Conservation (phyloP, 2,888 invertebrate genomes). For the Agriopis leucophaearia region DNA sequence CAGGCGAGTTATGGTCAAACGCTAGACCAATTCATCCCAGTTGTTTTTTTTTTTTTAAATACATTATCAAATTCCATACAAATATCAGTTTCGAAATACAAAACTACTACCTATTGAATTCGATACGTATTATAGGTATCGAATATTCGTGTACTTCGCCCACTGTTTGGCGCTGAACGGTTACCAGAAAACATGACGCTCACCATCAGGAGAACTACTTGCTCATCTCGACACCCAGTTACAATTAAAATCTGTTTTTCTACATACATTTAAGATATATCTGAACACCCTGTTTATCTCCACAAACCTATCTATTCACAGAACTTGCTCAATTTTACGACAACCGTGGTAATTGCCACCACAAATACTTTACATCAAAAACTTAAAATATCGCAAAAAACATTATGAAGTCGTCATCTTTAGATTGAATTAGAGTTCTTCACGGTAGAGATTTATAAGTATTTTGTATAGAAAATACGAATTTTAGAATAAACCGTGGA, state of each 20-base stretch:
- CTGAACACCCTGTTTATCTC: conserved; percentile 38
- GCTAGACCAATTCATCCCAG: too few species aligned
- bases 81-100: too few species aligned
- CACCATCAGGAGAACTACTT: too few species aligned
- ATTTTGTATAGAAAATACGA: conserved; percentile 50
- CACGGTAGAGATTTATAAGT: conserved; percentile 49
- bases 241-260: not conserved
- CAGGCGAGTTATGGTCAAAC: too few species aligned
- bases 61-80: too few species aligned
- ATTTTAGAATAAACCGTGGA: conserved; percentile 45
- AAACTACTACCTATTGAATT: too few species aligned
- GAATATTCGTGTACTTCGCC: too few species aligned
- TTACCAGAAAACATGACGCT: too few species aligned
- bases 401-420: conserved; percentile 50
- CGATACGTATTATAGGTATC: too few species aligned
- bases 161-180: too few species aligned
- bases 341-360: conserved; percentile 78
- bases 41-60: too few species aligned
- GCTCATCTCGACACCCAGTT: too few species aligned
- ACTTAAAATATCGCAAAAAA: conserved; percentile 42
- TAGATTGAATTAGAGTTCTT: conserved; percentile 39
- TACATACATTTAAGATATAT: not conserved
- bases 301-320: conserved; percentile 57
- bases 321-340: conserved; percentile 65
- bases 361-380: conserved; percentile 62